phyloP scores from a whole-genome alignment of 37 sponge, comb jelly and placozoan species.

The Petrosia ficiformis region DNA sequence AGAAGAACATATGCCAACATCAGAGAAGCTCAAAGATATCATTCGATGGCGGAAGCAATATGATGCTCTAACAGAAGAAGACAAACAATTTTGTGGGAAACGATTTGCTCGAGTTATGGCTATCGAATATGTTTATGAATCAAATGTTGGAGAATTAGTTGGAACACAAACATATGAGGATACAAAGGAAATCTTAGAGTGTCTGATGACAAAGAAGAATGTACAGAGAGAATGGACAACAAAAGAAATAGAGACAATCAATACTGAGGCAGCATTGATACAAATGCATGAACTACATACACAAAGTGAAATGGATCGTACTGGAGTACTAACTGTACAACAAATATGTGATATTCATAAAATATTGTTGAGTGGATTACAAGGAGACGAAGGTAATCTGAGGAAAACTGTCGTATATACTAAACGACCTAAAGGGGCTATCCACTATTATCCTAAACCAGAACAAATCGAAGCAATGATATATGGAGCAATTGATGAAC shows the following conservation, averaged over 20 bases:
- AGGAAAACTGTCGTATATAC: conserved; percentile 37
- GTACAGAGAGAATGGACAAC: neutral
- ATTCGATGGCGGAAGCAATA: too few relatives aligned
- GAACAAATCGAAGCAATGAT: conserved; percentile 11
- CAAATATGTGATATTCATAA: conserved; percentile 36
- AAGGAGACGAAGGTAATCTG: conserved; percentile 22
- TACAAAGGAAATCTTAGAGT: conserved; percentile 11
- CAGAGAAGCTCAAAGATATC: too few relatives aligned
- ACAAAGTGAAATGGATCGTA: conserved; percentile 23
- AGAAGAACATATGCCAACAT: too few relatives aligned
- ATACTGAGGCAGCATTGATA: conserved; percentile 32
- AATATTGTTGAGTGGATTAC: conserved; percentile 24
- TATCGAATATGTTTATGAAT: conserved; percentile 29
- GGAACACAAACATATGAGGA: conserved; percentile 27
- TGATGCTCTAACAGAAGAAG: too few relatives aligned
- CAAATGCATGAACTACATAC: neutral
- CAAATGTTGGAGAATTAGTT: conserved; percentile 40
- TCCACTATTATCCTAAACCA: conserved; percentile 39
- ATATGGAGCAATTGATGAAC: conserved; percentile 39
- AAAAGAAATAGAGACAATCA: conserved; percentile 30
- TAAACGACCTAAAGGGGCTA: neutral
- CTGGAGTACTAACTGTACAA: conserved; percentile 47
- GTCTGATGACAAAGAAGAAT: too few relatives aligned
- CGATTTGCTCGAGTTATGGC: too few relatives aligned
- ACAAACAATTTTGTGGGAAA: too few relatives aligned